Conservation (phyloP, 2,888 invertebrate genomes). For the Agapostemon virescens region DNA sequence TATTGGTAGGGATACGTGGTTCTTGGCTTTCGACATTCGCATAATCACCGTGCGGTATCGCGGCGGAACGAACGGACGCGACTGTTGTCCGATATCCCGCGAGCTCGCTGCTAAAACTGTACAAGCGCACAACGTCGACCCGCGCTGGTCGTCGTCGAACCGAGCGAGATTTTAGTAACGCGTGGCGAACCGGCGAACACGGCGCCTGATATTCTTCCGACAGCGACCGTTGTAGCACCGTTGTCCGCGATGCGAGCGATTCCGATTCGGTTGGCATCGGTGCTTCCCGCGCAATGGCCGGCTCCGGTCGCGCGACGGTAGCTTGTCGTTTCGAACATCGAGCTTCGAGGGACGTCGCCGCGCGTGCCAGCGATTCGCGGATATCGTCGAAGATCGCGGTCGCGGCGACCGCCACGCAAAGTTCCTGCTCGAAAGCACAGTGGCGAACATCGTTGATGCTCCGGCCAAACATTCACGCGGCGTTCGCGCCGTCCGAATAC, state of each 20-base stretch:
- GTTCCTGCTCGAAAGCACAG: slow-evolving; percentile 18
- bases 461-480: not conserved
- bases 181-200: not conserved
- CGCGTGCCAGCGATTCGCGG: not conserved
- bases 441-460: not conserved
- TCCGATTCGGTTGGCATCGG: not conserved
- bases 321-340: not conserved
- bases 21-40: slow-evolving; percentile 62
- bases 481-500: not conserved
- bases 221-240: not conserved
- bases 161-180: not conserved
- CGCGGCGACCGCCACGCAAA: too few relatives aligned
- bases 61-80: slow-evolving; percentile 69
- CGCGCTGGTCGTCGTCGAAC: slow-evolving; percentile 48
- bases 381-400: too few relatives aligned
- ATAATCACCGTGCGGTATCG: slow-evolving; percentile 63
- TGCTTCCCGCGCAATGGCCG: not conserved
- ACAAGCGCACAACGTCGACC: slow-evolving; percentile 58
- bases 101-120: slow-evolving; percentile 70
- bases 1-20: slow-evolving; percentile 48
- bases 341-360: not conserved
- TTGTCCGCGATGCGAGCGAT: not conserved
- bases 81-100: slow-evolving; percentile 71
- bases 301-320: not conserved
- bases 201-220: not conserved